Evolutionary conservation across 2,113 vertebrate species (phyloP).

Genomic region (Empidonax alnorum): DNA sequence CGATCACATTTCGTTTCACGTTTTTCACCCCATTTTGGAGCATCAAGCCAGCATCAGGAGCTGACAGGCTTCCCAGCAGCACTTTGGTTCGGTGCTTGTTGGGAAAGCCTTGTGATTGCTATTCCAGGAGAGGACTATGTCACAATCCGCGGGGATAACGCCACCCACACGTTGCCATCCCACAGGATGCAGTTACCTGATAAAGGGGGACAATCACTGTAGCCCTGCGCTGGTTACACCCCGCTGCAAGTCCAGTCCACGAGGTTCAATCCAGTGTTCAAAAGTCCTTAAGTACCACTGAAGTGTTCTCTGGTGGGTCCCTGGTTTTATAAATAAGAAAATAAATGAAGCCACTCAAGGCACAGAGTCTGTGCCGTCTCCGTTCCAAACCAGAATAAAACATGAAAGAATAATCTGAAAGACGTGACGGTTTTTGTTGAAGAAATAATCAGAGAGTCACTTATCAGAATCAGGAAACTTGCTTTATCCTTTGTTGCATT

Average conservation of each 20-base stretch:
- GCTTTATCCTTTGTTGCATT: slow-evolving; percentile 62
- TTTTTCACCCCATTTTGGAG: not conserved
- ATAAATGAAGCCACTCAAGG: not conserved
- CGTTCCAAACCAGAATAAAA: slow-evolving; percentile 27
- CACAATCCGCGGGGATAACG: not conserved
- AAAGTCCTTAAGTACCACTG: not conserved
- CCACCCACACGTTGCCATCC: not conserved
- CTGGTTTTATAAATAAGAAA: slow-evolving; percentile 36
- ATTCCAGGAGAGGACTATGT: not conserved
- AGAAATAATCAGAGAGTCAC: slow-evolving; percentile 46
- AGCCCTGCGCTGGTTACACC: not conserved
- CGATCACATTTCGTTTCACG: not conserved
- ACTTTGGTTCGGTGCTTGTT: not conserved
- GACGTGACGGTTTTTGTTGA: not conserved
- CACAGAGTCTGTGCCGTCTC: not conserved
- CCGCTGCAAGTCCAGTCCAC: not conserved
- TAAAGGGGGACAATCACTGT: not conserved
- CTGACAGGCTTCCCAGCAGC: slow-evolving; percentile 3
- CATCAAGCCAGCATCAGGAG: not conserved
- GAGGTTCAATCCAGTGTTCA: not conserved
- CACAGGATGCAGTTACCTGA: slow-evolving; percentile 30
- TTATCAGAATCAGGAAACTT: slow-evolving; percentile 29
- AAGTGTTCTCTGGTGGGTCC: not conserved
- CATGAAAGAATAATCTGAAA: slow-evolving; percentile 29
- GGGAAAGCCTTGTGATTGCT: not conserved